Base-by-base conservation (phyloP, 2,888 invertebrate species). In the Orthonevra nobilis region DNA sequence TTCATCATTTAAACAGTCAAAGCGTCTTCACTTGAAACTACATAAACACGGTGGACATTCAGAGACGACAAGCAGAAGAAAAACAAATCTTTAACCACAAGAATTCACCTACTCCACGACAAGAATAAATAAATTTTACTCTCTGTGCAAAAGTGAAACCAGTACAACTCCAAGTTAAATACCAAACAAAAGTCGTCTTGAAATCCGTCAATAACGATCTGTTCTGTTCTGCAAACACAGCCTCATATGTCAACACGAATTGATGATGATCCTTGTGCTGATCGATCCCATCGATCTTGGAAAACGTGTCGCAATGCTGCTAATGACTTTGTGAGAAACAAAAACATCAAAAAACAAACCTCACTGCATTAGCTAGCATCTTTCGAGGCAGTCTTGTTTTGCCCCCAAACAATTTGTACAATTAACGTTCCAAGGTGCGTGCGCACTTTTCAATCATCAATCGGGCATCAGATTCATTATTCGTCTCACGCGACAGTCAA, bases 321-420 rank as follows among this genome's bases (percentile, higher is more conserved):
- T 79, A 79, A 79, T 79, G 79, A 79, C 79, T 79, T 68, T 34
- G 34, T 20, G 17, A 2, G 14, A 34, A 9, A 23, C 23, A 23
- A 5, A 5, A 54, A 36, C 26, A 19, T 26, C 6, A 26, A 61
- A 30, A 48, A 46, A 46, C n/a, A 46, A 56, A 46, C 66, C 38
- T 36, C 60, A 74, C 60, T 60, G 36, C 58, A 61, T 75, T n/a
- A 19, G 9, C 46, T n/a, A 15, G 14, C 14, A 34, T 15, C 30
- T 10, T 7, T 15, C 23, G 20, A 23, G 36, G 23, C 54, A 10
- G 26, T 34, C 42, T 69, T 69, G 77, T 66, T 64, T 58, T 77
- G 77, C 77, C 70, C 58, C 48, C 64, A 54, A 79, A 79, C 79
- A 79, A 79, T 79, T 79, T 79, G 79, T 79, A 79, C 79, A 79